Evolutionary conservation across 2,113 vertebrate genomes (phyloP).

Genomic region (Junco hyemalis): DNA sequence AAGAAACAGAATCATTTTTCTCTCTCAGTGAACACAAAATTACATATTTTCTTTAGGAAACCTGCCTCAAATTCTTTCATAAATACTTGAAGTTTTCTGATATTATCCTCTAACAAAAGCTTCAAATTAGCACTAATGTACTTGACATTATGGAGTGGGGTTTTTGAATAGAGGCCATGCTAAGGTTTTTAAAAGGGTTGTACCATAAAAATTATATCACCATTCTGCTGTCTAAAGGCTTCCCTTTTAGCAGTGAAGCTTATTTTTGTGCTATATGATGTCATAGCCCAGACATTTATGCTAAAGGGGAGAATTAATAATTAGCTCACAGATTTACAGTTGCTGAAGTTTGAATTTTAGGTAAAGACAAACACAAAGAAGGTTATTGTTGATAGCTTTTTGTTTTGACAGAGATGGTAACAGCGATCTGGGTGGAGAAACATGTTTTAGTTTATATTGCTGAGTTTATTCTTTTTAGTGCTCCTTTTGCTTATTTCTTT

Average conservation of each 20-base stretch:
- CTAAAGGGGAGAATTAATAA: background rate
- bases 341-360: background rate
- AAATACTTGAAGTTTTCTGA: background rate
- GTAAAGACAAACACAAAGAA: background rate
- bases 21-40: background rate
- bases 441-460: background rate
- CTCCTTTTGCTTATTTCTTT: background rate
- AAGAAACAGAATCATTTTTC: background rate
- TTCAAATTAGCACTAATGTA: background rate
- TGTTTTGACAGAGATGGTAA: background rate
- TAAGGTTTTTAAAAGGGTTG: background rate
- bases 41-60: background rate
- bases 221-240: background rate
- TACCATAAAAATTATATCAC: background rate
- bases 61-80: background rate
- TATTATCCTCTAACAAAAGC: background rate
- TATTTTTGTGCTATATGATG: background rate
- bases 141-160: background rate
- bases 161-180: background rate
- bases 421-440: background rate
- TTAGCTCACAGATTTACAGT: background rate
- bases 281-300: background rate
- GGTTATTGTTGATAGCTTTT: background rate
- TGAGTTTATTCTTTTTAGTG: background rate
- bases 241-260: background rate